Conservation (phyloP, 2,113 vertebrate genomes). For the Centrocercus urophasianus region DNA sequence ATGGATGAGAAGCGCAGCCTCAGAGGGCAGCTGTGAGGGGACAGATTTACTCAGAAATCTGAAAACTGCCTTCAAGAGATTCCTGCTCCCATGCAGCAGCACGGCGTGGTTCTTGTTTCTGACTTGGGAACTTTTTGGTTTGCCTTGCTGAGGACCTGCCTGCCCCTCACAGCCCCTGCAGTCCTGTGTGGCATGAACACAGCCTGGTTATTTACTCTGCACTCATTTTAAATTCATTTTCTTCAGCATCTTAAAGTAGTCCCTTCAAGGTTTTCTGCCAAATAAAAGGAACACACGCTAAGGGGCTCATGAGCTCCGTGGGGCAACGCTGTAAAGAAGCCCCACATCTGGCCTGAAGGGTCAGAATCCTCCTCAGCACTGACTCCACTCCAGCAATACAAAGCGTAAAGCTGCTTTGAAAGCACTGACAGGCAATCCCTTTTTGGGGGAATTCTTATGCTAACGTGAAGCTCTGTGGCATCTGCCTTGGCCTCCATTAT, state of each 20-base stretch:
- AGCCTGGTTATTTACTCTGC: background rate
- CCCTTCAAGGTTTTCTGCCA: background rate
- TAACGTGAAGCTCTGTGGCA: background rate
- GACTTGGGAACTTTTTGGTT: background rate
- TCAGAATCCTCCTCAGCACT: background rate
- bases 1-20: background rate
- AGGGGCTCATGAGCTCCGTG: background rate
- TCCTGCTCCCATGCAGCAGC: background rate
- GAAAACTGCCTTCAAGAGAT: background rate
- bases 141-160: background rate
- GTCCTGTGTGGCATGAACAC: fast-evolving
- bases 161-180: background rate
- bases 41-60: background rate
- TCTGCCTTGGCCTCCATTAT: background rate
- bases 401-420: background rate
- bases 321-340: background rate
- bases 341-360: background rate
- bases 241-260: background rate
- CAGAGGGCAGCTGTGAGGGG: background rate
- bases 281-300: background rate
- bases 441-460: background rate
- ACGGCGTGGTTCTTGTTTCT: fast-evolving
- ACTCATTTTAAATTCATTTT: background rate
- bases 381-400: background rate
- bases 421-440: background rate